Conservation (phyloP, 2,797 vertebrate genomes). For the Tympanoctomys barrerae region DNA sequence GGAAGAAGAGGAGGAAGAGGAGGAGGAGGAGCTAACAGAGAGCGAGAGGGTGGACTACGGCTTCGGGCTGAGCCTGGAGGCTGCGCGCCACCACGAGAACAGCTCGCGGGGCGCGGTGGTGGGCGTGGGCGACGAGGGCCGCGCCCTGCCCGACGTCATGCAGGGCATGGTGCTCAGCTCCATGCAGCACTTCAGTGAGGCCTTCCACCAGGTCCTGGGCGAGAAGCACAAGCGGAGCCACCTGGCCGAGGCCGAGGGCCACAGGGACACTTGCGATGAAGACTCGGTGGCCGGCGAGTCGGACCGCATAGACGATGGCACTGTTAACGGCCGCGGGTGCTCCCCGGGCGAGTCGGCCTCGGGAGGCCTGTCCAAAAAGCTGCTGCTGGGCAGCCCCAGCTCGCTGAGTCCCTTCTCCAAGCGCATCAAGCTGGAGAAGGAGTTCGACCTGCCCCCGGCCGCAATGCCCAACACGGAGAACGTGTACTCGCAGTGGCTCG, state of each 20-base stretch:
- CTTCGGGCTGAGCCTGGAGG: slow-evolving; percentile 96
- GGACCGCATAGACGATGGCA: slow-evolving; percentile 95
- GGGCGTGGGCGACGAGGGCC: slow-evolving; percentile 90
- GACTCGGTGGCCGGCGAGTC: slow-evolving; percentile 95
- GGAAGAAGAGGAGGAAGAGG: slow-evolving; percentile 96
- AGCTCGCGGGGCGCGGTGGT: slow-evolving; percentile 89
- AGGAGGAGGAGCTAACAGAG: slow-evolving; percentile 95
- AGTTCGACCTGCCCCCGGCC: slow-evolving; percentile 97
- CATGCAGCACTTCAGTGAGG: slow-evolving; percentile 99
- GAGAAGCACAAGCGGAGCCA: slow-evolving; percentile 96
- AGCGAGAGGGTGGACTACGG: slow-evolving; percentile 94
- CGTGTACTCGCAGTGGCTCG: slow-evolving; percentile 99
- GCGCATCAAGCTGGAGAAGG: slow-evolving; percentile 99
- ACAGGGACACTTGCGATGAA: slow-evolving; percentile 95
- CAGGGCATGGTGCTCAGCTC: slow-evolving; percentile 98
- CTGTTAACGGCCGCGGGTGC: slow-evolving; percentile 96
- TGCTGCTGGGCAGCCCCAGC: slow-evolving; percentile 98
- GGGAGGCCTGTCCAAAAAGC: slow-evolving; percentile 98
- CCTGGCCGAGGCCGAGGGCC: slow-evolving; percentile 93
- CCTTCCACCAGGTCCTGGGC: slow-evolving; percentile 94
- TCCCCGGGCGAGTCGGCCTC: slow-evolving; percentile 97
- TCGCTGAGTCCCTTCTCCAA: slow-evolving; percentile 98
- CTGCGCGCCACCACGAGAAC: slow-evolving; percentile 96
- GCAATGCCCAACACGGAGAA: slow-evolving; percentile 99
- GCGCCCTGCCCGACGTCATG: slow-evolving; percentile 97